A percentile compares a stretch with the other conserved stretches of the same genome.
Conservation (phyloP, 2,113 vertebrate species). For the Sterna hirundo region DNA sequence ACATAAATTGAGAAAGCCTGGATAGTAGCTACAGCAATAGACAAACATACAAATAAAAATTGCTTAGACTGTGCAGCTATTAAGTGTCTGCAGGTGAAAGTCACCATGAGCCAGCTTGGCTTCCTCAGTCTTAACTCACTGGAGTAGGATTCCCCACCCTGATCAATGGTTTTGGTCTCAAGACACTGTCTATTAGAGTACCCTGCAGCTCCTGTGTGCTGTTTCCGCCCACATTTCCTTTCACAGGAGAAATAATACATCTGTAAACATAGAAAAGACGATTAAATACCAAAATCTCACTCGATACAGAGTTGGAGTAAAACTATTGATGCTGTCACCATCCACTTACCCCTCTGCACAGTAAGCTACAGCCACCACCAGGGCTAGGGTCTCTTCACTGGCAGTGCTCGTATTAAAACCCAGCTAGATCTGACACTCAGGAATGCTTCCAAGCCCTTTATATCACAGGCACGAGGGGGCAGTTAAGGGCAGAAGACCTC, state of each 20-base stretch:
- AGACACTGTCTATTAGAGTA: not conserved
- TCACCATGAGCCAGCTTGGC: not conserved
- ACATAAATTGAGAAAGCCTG: not conserved
- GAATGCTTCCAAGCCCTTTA: not conserved
- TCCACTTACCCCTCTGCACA: not conserved
- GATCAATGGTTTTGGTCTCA: not conserved
- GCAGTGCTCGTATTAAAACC: not conserved
- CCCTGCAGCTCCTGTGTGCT: not conserved
- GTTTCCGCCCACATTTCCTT: not conserved
- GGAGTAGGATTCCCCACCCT: not conserved
- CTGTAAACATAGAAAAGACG: not conserved
- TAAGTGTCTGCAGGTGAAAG: not conserved
- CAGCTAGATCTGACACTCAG: not conserved
- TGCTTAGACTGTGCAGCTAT: not conserved
- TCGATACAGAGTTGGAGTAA: not conserved
- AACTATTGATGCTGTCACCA: not conserved
- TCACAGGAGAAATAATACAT: not conserved
- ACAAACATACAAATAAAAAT: not conserved
- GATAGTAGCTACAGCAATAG: not conserved
- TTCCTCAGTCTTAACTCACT: not conserved
- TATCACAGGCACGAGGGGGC: not conserved
- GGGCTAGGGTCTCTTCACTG: not conserved
- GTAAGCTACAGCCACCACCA: not conserved
- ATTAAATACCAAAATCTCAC: not conserved
- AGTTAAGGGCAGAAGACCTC: slow-evolving; percentile 26